A percentile compares a stretch with the other conserved stretches of the same genome.
Conservation (phyloP, 2,888 invertebrate genomes). For the Hypercompe scribonia region DNA sequence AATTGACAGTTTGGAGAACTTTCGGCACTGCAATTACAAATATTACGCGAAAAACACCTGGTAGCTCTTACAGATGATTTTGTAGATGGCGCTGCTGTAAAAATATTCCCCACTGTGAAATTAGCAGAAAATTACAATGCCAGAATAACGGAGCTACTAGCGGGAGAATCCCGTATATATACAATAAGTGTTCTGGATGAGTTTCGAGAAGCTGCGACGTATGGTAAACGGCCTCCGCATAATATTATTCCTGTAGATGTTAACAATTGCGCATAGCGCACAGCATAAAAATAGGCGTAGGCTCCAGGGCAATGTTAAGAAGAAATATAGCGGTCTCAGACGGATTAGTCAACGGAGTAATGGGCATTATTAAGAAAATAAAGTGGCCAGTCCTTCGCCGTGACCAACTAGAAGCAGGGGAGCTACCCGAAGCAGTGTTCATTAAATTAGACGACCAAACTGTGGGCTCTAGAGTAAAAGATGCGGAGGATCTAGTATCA, state of each 20-base stretch:
- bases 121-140: neutral
- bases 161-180: neutral
- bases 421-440: no score
- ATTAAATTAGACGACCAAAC: no score
- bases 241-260: neutral
- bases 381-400: no score
- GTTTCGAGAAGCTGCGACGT: neutral
- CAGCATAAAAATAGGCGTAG: no score
- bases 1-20: neutral
- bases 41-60: neutral
- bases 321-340: no score
- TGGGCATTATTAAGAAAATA: no score
- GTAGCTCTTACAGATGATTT: neutral
- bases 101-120: neutral
- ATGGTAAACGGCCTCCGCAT: neutral
- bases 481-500: no score
- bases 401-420: no score
- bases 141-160: neutral
- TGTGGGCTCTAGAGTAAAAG: no score
- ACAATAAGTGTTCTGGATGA: slow-evolving; percentile 1
- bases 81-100: neutral
- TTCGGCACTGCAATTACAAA: neutral
- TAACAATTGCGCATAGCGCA: no score
- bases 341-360: no score
- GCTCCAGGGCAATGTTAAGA: no score